Conservation (phyloP, 2,797 vertebrate genomes). For the Rhyacichthys aspro region DNA sequence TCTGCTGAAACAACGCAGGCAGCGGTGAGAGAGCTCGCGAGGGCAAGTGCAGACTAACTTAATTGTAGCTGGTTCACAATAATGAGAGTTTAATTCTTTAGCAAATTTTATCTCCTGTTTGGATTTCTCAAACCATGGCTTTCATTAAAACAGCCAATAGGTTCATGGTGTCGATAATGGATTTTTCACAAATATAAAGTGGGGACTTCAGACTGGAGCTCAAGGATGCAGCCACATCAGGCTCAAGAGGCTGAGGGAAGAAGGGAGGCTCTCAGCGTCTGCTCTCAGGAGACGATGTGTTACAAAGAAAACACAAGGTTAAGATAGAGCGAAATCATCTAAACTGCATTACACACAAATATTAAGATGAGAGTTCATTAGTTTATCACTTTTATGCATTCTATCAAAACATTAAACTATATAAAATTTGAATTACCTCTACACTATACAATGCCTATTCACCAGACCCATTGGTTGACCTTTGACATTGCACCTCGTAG, state of each 20-base stretch:
- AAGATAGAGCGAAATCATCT: not conserved
- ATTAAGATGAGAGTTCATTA: not conserved
- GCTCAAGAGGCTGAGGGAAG: slow-evolving; percentile 21
- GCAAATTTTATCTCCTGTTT: not conserved
- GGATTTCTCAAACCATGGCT: slow-evolving; percentile 10
- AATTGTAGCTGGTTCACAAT: slow-evolving; percentile 24
- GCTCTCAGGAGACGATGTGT: not conserved
- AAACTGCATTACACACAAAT: not conserved
- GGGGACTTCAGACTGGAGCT: slow-evolving; percentile 32
- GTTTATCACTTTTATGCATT: not conserved
- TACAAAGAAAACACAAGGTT: not conserved
- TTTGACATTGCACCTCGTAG: too few relatives aligned
- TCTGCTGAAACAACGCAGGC: slow-evolving; percentile 23
- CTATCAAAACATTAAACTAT: too few relatives aligned
- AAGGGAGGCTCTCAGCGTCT: slow-evolving; percentile 6
- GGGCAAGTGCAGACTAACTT: slow-evolving; percentile 36
- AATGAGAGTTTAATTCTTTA: slow-evolving; percentile 20
- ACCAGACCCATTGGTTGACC: too few relatives aligned
- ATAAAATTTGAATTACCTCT: too few relatives aligned
- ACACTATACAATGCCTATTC: too few relatives aligned
- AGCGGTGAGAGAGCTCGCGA: not conserved
- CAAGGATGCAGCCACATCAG: slow-evolving; percentile 32
- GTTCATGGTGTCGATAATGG: slow-evolving; percentile 24
- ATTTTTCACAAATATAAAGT: slow-evolving; percentile 39
- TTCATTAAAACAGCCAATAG: slow-evolving; percentile 14